These are phyloP conservation scores for Sphaeramia orbicularis DNA, from an alignment of 2,797 vertebrate genomes.

Conservation along the genomic window DNA sequence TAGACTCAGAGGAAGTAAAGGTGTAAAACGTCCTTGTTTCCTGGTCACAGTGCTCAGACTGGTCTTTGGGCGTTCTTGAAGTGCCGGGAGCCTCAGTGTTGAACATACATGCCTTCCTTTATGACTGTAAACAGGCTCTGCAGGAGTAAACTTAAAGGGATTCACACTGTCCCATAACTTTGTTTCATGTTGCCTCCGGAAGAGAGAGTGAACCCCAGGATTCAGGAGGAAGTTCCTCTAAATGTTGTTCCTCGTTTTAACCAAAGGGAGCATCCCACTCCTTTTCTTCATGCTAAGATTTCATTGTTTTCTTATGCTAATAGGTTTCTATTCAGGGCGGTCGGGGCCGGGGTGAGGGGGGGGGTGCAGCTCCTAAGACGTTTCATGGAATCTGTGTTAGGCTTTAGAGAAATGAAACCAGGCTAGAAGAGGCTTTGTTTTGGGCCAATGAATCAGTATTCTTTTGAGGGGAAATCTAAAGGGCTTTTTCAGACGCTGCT, in stretches of 20 bases:
- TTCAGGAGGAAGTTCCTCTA: conserved; percentile 69
- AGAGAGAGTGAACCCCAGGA: conserved; percentile 56
- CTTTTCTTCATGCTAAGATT: conserved; percentile 67
- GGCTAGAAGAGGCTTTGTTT: conserved; percentile 81
- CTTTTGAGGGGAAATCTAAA: conserved; percentile 78
- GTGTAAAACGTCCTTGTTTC: too few species aligned
- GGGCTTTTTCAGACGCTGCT: conserved; percentile 75
- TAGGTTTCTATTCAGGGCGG: conserved; percentile 72
- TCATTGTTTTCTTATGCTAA: conserved; percentile 83
- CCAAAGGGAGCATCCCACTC: conserved; percentile 69
- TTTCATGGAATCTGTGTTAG: conserved; percentile 76
- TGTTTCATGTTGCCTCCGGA: conserved; percentile 21
- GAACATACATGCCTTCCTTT: background rate
- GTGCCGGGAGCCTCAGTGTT: too few species aligned
- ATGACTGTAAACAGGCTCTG: background rate
- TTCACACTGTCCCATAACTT: background rate
- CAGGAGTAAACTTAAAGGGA: background rate
- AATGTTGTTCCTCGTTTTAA: conserved; percentile 58
- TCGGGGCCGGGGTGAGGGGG: background rate
- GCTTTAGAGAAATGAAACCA: conserved; percentile 79
- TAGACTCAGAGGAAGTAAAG: too few species aligned
- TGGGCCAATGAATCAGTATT: conserved; percentile 83
- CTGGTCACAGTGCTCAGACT: too few species aligned
- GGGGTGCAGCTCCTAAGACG: conserved; percentile 52
- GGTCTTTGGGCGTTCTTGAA: too few species aligned